phyloP scores from a whole-genome alignment of 2,888 invertebrate genomes.

The Tricholauxania praeusta region DNA sequence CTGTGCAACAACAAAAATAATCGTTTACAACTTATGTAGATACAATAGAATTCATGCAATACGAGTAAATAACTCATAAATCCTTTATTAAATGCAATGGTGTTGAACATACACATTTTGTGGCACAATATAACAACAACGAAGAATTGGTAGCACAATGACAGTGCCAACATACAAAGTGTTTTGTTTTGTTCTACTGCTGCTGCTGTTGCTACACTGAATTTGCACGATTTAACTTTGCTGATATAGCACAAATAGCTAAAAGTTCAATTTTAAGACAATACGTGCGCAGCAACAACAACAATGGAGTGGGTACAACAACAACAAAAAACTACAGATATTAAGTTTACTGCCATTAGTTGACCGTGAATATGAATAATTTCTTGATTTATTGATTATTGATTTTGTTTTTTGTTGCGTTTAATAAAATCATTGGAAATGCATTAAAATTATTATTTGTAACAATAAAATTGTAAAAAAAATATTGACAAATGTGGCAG shows the following conservation, averaged over 20 bases:
- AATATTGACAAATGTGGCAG: not conserved
- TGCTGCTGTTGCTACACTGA: too few species aligned
- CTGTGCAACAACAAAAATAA: not conserved
- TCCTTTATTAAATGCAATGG: slow-evolving; percentile 56
- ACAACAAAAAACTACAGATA: too few species aligned
- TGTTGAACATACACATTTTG: slow-evolving; percentile 47
- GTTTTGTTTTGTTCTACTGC: too few species aligned
- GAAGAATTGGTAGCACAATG: slow-evolving; percentile 1
- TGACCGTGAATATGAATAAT: too few species aligned
- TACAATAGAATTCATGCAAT: not conserved
- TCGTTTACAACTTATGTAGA: not conserved
- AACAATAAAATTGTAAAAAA: slow-evolving; percentile 8
- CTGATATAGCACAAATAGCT: too few species aligned
- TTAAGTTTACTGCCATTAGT: too few species aligned
- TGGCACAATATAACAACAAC: not conserved
- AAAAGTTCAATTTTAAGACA: too few species aligned
- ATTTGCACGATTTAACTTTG: too few species aligned
- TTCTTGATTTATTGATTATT: too few species aligned
- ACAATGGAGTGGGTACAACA: too few species aligned
- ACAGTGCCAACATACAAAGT: not conserved
- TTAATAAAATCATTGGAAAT: slow-evolving; percentile 1
- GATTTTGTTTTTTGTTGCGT: too few species aligned
- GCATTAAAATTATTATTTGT: not conserved
- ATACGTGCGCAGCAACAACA: too few species aligned
- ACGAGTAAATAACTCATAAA: slow-evolving; percentile 57